These are phyloP conservation scores for Platalea minor DNA, from an alignment of 2,797 vertebrate species.

Conservation along the genomic window DNA sequence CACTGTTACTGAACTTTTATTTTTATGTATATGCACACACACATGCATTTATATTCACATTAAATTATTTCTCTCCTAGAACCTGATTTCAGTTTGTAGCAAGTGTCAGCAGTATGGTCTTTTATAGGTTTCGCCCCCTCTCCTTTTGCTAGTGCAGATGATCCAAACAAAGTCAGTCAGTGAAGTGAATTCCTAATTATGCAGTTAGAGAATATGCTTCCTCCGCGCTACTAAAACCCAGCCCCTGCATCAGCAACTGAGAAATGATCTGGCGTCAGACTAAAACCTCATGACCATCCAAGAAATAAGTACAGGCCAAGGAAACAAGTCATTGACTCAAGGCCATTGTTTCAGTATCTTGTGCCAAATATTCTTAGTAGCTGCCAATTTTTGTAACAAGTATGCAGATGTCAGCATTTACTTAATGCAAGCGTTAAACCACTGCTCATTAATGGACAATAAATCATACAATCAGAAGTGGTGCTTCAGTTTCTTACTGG, in stretches of 20 bases:
- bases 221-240: background rate
- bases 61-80: background rate
- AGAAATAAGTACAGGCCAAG: background rate
- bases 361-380: background rate
- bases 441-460: background rate
- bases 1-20: rapidly evolving
- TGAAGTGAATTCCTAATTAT: background rate
- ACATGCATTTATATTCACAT: too few species aligned
- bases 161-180: background rate
- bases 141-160: background rate
- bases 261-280: background rate
- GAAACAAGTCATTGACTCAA: background rate
- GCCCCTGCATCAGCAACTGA: background rate
- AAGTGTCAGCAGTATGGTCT: background rate
- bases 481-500: background rate
- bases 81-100: background rate
- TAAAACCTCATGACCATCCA: background rate
- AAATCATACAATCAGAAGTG: background rate
- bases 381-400: constrained; percentile 5
- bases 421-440: background rate
- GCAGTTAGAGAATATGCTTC: background rate
- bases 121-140: background rate
- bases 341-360: background rate
- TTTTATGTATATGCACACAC: rapidly evolving
- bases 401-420: constrained; percentile 8